A percentile compares a stretch with the other conserved stretches of the same genome.
Conservation (phyloP, 2,797 vertebrate species). For the Dallia pectoralis region DNA sequence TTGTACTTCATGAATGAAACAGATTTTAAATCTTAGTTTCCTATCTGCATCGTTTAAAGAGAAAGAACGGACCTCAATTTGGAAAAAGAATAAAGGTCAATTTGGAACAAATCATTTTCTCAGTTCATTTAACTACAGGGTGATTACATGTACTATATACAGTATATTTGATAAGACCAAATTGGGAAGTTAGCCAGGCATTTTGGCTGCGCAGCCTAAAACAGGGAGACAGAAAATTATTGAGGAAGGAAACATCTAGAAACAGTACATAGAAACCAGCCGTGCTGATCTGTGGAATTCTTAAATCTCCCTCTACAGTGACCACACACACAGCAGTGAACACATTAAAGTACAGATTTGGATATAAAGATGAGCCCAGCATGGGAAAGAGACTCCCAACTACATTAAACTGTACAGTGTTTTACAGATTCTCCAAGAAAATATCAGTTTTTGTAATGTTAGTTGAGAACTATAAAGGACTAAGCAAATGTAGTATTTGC, state of each 20-base stretch:
- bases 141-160: conserved; percentile 31
- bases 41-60: not conserved
- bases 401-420: conserved; percentile 58
- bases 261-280: conserved; percentile 21
- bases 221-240: conserved; percentile 33
- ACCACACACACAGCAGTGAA: conserved; percentile 56
- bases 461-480: conserved; percentile 24
- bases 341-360: conserved; percentile 71
- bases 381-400: conserved; percentile 68
- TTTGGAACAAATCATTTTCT: conserved; percentile 17
- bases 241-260: conserved; percentile 16
- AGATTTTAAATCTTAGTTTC: not conserved
- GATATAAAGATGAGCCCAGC: conserved; percentile 65
- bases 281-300: conserved; percentile 61
- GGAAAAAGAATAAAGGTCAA: conserved; percentile 21
- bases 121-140: conserved; percentile 16
- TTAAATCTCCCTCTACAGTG: conserved; percentile 54
- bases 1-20: not conserved
- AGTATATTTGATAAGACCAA: conserved; percentile 3
- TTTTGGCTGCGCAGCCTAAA: conserved; percentile 33
- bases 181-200: conserved; percentile 2
- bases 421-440: conserved; percentile 32
- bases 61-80: conserved; percentile 1
- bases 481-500: not conserved
- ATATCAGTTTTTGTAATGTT: conserved; percentile 36